phyloP scores from a whole-genome alignment of 2,888 invertebrate species.

The Metopia argyrocephala region DNA sequence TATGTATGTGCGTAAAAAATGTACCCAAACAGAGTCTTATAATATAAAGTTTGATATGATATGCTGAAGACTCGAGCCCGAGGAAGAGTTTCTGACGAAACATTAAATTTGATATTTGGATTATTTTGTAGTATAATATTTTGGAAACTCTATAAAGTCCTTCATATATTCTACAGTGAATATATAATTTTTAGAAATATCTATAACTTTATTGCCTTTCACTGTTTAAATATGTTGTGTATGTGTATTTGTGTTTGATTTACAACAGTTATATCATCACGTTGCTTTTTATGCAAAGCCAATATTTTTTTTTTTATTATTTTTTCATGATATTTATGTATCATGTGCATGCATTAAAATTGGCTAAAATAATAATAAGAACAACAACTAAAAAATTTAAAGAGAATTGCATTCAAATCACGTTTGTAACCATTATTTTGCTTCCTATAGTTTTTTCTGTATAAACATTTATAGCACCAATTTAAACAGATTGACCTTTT shows the following conservation, averaged over 20 bases:
- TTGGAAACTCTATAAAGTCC: too few species aligned
- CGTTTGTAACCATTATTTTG: constrained; percentile 50
- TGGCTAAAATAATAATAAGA: neutral
- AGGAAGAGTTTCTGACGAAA: too few species aligned
- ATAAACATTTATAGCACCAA: too few species aligned
- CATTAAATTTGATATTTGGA: too few species aligned
- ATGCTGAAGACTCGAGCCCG: too few species aligned
- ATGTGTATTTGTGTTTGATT: constrained; percentile 23
- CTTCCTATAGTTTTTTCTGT: neutral
- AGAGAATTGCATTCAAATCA: constrained; percentile 61
- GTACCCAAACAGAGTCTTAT: too few species aligned
- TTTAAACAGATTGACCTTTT: too few species aligned
- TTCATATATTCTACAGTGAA: too few species aligned
- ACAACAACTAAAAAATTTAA: constrained; percentile 4
- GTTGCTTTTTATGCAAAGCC: constrained; percentile 1
- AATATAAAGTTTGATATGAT: too few species aligned
- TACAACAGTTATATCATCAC: constrained; percentile 42
- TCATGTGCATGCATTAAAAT: constrained; percentile 57
- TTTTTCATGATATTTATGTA: constrained; percentile 1
- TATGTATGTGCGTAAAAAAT: too few species aligned
- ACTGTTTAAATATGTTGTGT: constrained; percentile 23
- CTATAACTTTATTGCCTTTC: neutral
- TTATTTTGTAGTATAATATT: too few species aligned
- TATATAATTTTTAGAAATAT: neutral
- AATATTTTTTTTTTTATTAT: neutral